These are phyloP conservation scores for Harpegnathos saltator DNA, from an alignment of 1,140 invertebrate genomes.

Conservation along the genomic window DNA sequence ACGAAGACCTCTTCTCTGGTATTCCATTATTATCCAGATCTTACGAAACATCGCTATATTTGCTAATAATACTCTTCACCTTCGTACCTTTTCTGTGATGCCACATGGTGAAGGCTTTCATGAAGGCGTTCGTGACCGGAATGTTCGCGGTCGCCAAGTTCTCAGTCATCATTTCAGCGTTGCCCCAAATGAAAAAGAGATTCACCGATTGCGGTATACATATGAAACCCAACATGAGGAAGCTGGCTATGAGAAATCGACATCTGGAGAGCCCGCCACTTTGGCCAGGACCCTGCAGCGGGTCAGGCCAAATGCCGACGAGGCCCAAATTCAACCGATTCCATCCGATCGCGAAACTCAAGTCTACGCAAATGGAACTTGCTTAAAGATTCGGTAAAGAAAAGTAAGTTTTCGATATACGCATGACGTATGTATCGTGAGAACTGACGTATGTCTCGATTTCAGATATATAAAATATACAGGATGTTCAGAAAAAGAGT, in stretches of 20 bases:
- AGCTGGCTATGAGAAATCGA: constrained; percentile 2
- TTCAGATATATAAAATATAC: background rate
- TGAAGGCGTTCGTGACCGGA: constrained; percentile 32
- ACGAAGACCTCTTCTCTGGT: no score
- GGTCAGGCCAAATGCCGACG: constrained; percentile 60
- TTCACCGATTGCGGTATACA: constrained; percentile 52
- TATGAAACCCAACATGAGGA: constrained; percentile 11
- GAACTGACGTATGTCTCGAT: background rate
- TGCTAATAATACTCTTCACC: no score
- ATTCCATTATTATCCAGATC: no score
- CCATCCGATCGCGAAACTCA: constrained; percentile 58
- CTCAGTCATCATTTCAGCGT: constrained; percentile 53
- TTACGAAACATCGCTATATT: no score
- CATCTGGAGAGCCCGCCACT: background rate
- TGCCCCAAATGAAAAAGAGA: constrained; percentile 48
- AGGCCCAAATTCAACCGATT: constrained; percentile 56
- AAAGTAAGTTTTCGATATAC: background rate
- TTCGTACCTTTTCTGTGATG: constrained; percentile 47
- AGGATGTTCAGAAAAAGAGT: no score
- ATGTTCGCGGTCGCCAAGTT: constrained; percentile 60
- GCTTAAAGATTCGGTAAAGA: background rate
- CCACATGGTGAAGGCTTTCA: constrained; percentile 64
- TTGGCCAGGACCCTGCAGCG: background rate
- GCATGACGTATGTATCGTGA: no score
- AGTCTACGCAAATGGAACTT: constrained; percentile 10